phyloP scores from a whole-genome alignment of 2,797 vertebrate genomes.

The Argyrosomus regius region DNA sequence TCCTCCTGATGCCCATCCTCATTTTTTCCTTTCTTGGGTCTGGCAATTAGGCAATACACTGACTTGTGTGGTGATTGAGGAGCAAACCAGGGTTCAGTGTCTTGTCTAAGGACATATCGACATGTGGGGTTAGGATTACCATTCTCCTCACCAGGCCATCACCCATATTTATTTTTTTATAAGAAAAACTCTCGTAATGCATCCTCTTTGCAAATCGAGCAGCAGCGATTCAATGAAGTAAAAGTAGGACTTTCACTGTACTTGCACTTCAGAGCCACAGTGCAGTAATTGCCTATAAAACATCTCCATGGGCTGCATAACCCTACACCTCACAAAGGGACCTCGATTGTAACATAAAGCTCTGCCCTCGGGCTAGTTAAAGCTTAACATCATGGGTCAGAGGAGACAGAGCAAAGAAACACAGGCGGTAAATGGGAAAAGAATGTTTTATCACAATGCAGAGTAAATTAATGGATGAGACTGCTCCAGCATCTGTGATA shows the following conservation, averaged over 20 bases:
- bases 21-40: no score
- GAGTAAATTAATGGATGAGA: not conserved
- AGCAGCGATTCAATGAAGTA: conserved; percentile 6
- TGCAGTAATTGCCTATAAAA: conserved; percentile 37
- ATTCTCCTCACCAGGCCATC: not conserved
- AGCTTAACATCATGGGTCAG: conserved; percentile 50
- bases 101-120: not conserved
- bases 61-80: no score
- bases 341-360: conserved; percentile 30
- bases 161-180: not conserved
- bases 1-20: no score
- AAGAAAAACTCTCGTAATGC: not conserved
- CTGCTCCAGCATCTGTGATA: not conserved
- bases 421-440: conserved; percentile 31
- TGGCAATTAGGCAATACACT: no score
- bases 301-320: conserved; percentile 30
- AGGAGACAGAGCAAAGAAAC: conserved; percentile 8
- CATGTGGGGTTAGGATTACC: no score
- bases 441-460: conserved; percentile 5
- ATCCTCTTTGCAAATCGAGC: not conserved
- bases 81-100: no score
- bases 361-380: conserved; percentile 40
- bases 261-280: conserved; percentile 40
- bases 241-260: conserved; percentile 13
- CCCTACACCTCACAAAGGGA: conserved; percentile 19